Conservation (phyloP, 2,113 vertebrate species). For the Edolisoma coerulescens region DNA sequence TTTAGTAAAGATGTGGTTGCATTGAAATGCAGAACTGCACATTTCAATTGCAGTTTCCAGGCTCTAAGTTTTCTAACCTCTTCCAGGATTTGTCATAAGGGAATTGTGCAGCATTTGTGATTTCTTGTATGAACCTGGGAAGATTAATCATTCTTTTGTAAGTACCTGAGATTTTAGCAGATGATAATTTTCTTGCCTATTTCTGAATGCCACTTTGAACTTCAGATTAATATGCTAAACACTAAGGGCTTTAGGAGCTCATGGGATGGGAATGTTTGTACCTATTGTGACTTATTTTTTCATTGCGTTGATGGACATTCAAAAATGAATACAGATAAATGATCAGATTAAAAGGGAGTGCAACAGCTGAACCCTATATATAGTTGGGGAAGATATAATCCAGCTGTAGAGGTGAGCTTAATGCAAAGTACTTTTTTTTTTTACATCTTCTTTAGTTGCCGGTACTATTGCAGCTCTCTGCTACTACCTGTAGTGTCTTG, state of each 20-base stretch:
- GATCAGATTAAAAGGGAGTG: not conserved
- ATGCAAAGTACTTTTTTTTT: not conserved
- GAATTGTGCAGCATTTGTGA: not conserved
- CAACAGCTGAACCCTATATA: not conserved
- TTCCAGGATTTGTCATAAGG: not conserved
- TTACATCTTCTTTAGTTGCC: not conserved
- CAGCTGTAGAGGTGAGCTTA: not conserved
- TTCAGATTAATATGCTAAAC: not conserved
- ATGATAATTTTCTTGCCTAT: not conserved
- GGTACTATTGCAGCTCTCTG: not conserved
- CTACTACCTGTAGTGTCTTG: not conserved
- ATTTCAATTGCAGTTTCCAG: not conserved
- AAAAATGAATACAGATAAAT: not conserved
- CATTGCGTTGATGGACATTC: not conserved
- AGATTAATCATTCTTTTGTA: not conserved
- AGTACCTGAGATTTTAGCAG: not conserved
- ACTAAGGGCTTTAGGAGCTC: not conserved
- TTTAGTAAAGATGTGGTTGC: not conserved
- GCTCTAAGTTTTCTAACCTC: not conserved
- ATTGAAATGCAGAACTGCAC: not conserved
- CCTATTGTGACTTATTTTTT: not conserved
- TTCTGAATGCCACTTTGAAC: not conserved
- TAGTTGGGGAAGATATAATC: not conserved
- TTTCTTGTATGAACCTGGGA: not conserved
- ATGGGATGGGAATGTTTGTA: not conserved